Conservation (phyloP, 1,140 invertebrate species). For the Cydia amplana region DNA sequence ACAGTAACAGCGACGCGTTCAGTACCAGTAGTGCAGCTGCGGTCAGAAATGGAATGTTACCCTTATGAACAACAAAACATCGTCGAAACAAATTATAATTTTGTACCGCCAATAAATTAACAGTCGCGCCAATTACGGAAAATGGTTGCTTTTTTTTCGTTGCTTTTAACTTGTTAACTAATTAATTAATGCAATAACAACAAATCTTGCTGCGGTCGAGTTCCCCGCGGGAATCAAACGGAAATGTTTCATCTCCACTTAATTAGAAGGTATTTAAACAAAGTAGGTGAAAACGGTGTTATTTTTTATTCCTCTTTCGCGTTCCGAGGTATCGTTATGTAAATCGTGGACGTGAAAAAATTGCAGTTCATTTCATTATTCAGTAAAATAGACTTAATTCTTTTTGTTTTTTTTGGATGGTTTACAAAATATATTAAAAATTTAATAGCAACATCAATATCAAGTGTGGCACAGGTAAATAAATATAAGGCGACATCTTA, state of each 20-base stretch:
- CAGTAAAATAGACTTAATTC: background rate
- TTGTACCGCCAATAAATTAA: slow-evolving; percentile 9
- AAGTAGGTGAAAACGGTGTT: slow-evolving; percentile 36
- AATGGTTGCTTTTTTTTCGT: slow-evolving; percentile 1
- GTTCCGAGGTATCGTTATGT: background rate
- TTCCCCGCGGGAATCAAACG: slow-evolving; percentile 36
- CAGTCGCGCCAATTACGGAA: slow-evolving; percentile 6
- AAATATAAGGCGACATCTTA: too few relatives aligned
- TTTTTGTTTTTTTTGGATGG: background rate
- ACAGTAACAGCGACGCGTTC: too few relatives aligned
- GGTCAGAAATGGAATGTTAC: too few relatives aligned
- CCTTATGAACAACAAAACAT: too few relatives aligned
- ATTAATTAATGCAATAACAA: slow-evolving; percentile 43
- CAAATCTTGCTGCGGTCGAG: slow-evolving; percentile 46
- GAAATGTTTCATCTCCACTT: slow-evolving; percentile 49
- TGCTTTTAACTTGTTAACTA: slow-evolving; percentile 5
- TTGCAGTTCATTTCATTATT: background rate
- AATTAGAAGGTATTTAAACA: slow-evolving; percentile 57
- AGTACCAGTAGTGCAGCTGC: too few relatives aligned
- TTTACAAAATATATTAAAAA: background rate
- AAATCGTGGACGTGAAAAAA: slow-evolving; percentile 11
- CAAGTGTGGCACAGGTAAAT: too few relatives aligned
- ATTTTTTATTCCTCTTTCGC: slow-evolving; percentile 14
- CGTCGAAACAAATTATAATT: slow-evolving; percentile 17
- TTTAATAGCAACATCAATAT: too few relatives aligned